Conservation (phyloP, 2,113 vertebrate genomes). For the Mola mola region DNA sequence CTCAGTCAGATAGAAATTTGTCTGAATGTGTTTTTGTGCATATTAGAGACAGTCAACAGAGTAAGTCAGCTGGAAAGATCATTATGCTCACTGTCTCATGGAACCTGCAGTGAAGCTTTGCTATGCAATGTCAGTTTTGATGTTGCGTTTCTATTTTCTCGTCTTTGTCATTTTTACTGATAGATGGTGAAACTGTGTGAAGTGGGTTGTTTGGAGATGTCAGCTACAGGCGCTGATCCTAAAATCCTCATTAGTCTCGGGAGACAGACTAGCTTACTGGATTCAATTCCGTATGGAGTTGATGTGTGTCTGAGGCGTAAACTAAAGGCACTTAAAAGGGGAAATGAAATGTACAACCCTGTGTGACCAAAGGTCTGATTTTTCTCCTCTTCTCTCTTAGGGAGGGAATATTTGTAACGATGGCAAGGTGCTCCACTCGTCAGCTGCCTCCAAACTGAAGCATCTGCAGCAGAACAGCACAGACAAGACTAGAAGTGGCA, state of each 20-base stretch:
- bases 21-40: constrained; percentile 45
- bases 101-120: constrained; percentile 22
- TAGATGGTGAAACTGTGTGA: constrained; percentile 28
- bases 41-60: constrained; percentile 36
- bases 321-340: constrained; percentile 11
- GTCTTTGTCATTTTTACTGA: constrained; percentile 36
- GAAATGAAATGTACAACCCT: constrained; percentile 18
- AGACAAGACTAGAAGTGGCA: constrained; percentile 91
- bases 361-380: constrained; percentile 18
- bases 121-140: constrained; percentile 32
- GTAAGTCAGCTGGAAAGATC: constrained; percentile 48
- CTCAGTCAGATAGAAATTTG: constrained; percentile 27
- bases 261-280: constrained; percentile 18
- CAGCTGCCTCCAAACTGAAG: constrained; percentile 90
- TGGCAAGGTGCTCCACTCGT: constrained; percentile 87
- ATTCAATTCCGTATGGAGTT: constrained; percentile 2
- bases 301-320: constrained; percentile 24
- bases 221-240: constrained; percentile 37
- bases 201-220: constrained; percentile 33
- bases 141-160: constrained; percentile 29
- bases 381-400: constrained; percentile 30
- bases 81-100: constrained; percentile 39
- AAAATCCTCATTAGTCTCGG: constrained; percentile 42
- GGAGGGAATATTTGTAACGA: constrained; percentile 76
- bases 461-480: constrained; percentile 90